These are phyloP conservation scores for Trinectes maculatus DNA, from an alignment of 2,113 vertebrate genomes.

Conservation along the genomic window DNA sequence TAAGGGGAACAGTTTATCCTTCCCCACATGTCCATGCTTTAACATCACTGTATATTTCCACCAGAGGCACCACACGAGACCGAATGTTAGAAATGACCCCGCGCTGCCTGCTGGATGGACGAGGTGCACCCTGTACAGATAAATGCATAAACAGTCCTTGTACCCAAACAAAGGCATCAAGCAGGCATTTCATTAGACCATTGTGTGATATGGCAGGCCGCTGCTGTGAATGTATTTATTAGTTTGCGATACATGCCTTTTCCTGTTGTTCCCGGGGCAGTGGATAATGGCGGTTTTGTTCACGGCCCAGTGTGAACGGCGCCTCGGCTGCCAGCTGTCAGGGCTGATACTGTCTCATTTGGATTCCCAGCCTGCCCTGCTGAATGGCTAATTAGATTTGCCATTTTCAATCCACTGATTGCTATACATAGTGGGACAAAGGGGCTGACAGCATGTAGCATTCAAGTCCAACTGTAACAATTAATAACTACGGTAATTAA, in stretches of 20 bases:
- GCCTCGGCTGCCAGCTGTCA: constrained; percentile 89
- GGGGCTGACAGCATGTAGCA: constrained; percentile 90
- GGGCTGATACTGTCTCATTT: constrained; percentile 79
- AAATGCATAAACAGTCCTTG: constrained; percentile 81
- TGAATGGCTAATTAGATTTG: constrained; percentile 95
- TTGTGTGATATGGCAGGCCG: constrained; percentile 83
- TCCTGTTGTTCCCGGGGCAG: constrained; percentile 80
- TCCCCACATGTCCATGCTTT: not conserved
- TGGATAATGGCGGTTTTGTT: constrained; percentile 84
- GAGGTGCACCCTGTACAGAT: constrained; percentile 70
- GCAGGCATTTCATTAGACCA: constrained; percentile 81
- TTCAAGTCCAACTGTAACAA: constrained; percentile 94
- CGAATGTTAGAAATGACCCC: constrained; percentile 17
- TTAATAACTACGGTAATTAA: constrained; percentile 98
- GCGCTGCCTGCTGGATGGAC: constrained; percentile 47
- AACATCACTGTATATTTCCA: not conserved
- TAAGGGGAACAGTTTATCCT: not conserved
- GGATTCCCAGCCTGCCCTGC: constrained; percentile 82
- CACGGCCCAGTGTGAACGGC: constrained; percentile 80
- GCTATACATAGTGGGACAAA: constrained; percentile 90
- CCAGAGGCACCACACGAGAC: constrained; percentile 3
- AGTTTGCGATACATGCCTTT: constrained; percentile 83
- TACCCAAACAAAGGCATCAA: constrained; percentile 83
- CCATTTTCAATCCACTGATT: constrained; percentile 94
- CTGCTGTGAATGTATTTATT: constrained; percentile 84